Percentiles rank a stretch among this genome's conserved stretches.
Conservation (phyloP, 2,888 invertebrate species). For the Synanthedon vespiformis region DNA sequence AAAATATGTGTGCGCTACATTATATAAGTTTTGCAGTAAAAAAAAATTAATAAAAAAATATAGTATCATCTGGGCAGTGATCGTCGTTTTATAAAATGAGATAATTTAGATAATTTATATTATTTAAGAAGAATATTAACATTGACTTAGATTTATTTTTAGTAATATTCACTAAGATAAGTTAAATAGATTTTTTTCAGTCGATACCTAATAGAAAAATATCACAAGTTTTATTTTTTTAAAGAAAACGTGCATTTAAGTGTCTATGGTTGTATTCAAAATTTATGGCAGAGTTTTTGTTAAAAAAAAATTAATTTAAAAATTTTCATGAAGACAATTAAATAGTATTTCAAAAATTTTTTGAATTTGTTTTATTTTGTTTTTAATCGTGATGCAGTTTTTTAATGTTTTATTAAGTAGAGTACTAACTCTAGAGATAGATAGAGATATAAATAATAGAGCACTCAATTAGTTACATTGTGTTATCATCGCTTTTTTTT, state of each 20-base stretch:
- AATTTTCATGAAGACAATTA: no score
- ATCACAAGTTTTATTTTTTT: conserved; percentile 8
- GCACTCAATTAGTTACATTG: no score
- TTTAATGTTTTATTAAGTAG: no score
- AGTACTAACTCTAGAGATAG: no score
- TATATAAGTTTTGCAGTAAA: neutral
- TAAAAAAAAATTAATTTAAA: no score
- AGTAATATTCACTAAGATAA: conserved; percentile 8
- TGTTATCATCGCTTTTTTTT: no score
- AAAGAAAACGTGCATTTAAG: neutral
- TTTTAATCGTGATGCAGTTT: no score
- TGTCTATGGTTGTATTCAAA: neutral
- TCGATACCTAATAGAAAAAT: conserved; percentile 16
- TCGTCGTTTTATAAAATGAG: conserved; percentile 12
- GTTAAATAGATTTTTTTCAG: conserved; percentile 25
- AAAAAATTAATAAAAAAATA: conserved; percentile 5
- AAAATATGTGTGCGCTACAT: no score
- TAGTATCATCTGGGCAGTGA: conserved; percentile 42
- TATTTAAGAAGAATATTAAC: neutral
- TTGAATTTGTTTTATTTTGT: no score
- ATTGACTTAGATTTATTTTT: conserved; percentile 26
- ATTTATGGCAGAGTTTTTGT: no score
- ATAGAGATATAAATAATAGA: no score
- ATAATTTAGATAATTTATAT: conserved; percentile 1
- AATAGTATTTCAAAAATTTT: no score